Conservation (phyloP, 2,113 vertebrate genomes). For the Forbesichthys agassizii region DNA sequence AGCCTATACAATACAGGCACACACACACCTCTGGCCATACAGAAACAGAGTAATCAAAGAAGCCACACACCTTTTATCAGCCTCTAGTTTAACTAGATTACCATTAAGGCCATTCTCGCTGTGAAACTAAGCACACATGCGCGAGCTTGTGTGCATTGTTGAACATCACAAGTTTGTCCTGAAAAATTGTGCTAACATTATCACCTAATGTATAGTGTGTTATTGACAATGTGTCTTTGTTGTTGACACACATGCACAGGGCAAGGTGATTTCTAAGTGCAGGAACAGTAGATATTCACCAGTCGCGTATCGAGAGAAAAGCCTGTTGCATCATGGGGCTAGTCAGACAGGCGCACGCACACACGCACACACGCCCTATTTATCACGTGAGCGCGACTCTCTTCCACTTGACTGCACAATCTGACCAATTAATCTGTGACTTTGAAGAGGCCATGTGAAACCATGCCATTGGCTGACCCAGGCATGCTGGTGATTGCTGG, state of each 20-base stretch:
- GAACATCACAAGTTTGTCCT: too few relatives aligned
- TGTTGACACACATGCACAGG: too few relatives aligned
- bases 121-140: too few relatives aligned
- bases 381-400: constrained; percentile 43
- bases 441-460: constrained; percentile 67
- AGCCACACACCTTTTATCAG: constrained; percentile 73
- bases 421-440: constrained; percentile 76
- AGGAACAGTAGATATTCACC: neutral
- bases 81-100: constrained; percentile 74
- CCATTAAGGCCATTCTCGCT: constrained; percentile 31
- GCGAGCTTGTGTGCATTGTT: too few relatives aligned
- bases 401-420: constrained; percentile 80
- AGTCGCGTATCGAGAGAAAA: constrained; percentile 14
- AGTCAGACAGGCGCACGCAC: neutral
- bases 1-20: constrained; percentile 25
- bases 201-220: too few relatives aligned
- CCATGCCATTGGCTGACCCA: constrained; percentile 43
- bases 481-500: constrained; percentile 71
- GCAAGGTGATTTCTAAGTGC: too few relatives aligned
- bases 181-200: too few relatives aligned
- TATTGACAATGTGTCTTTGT: too few relatives aligned
- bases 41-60: constrained; percentile 62
- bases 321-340: neutral
- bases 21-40: constrained; percentile 51
- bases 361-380: constrained; percentile 25